Conservation (phyloP, 2,113 vertebrate genomes). For the Anser brachyrhynchus region DNA sequence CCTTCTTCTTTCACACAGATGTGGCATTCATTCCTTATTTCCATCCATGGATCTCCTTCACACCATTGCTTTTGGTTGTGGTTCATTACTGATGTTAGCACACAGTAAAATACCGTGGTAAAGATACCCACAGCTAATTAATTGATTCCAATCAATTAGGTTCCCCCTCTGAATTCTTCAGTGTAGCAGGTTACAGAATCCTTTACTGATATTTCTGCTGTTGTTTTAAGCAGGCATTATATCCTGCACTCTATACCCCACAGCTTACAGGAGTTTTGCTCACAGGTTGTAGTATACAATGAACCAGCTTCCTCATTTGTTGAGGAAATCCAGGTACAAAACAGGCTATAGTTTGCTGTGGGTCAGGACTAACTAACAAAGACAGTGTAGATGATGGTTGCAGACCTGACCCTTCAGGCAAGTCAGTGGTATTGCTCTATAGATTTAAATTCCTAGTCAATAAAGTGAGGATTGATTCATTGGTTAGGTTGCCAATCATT, state of each 20-base stretch:
- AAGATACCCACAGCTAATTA: not conserved
- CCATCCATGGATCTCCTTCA: not conserved
- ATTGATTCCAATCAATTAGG: not conserved
- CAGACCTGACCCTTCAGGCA: too few species aligned
- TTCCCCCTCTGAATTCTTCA: not conserved
- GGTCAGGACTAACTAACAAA: too few species aligned
- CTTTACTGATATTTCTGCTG: not conserved
- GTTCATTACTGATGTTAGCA: not conserved
- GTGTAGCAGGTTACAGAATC: not conserved
- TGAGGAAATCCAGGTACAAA: not conserved
- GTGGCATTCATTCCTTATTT: not conserved
- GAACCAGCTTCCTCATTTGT: not conserved
- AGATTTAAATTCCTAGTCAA: not conserved
- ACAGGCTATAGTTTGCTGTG: not conserved
- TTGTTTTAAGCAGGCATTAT: not conserved
- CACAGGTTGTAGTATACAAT: not conserved
- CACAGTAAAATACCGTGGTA: not conserved
- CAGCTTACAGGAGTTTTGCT: not conserved
- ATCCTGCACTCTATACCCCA: too few species aligned
- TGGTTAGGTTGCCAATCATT: not conserved
- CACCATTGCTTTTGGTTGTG: not conserved
- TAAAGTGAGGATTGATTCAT: not conserved
- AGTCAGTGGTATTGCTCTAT: not conserved
- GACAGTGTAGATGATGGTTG: not conserved
- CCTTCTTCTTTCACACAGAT: not conserved